Evolutionary conservation across 2,113 vertebrate species (phyloP).

Genomic region (Grantiella picta): DNA sequence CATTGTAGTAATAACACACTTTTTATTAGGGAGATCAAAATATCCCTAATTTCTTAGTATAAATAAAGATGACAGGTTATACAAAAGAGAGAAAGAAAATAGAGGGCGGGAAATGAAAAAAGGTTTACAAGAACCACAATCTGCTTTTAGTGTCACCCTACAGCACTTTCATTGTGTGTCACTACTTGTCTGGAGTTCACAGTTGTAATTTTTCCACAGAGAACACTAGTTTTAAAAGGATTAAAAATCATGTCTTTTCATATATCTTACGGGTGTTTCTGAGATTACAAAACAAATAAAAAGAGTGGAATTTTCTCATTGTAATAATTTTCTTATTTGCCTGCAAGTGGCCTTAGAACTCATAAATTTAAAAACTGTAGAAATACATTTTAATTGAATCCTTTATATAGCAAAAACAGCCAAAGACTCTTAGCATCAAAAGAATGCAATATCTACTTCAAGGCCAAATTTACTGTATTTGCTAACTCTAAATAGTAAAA

Average conservation of each 20-base stretch:
- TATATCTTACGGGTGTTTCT: neutral
- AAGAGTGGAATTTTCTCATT: neutral
- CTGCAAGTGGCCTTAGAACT: neutral
- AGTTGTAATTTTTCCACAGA: neutral
- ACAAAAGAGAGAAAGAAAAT: neutral
- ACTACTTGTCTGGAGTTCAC: neutral
- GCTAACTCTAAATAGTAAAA: conserved; percentile 23
- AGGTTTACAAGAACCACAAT: neutral
- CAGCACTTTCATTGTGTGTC: neutral
- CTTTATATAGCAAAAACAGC: neutral
- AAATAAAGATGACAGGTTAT: conserved; percentile 9
- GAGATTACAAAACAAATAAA: neutral
- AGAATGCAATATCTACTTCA: neutral
- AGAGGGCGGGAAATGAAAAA: neutral
- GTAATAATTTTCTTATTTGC: neutral
- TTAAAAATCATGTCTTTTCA: neutral
- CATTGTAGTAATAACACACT: neutral
- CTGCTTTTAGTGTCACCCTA: neutral
- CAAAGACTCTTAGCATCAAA: neutral
- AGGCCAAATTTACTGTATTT: conserved; percentile 10
- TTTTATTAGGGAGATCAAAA: conserved; percentile 35
- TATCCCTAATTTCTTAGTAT: neutral
- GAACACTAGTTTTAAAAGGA: neutral
- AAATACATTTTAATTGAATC: neutral
- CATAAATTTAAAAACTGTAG: neutral